Evolutionary conservation across 2,888 invertebrate genomes (phyloP), one percentile per base, ranked within the genome.

Genomic region (Hyposoter didymator): DNA sequence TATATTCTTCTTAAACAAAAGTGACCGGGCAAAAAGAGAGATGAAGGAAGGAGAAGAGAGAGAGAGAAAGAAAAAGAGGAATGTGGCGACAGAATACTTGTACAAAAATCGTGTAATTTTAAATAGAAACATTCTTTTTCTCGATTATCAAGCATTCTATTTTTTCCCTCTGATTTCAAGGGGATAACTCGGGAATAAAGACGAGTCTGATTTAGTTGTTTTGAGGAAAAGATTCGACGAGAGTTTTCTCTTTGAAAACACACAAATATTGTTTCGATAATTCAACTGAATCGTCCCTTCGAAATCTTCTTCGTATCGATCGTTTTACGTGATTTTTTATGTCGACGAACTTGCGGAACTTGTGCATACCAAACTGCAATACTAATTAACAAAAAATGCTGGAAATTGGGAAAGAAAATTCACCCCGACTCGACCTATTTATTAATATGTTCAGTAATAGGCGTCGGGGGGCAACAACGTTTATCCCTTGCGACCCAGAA

Each of bases 1-100:
- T 90, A 91, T 89, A 92, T 92, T 92, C 91, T 92, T 92, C 90
- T 92, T 91, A 89, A 89, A 87, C 39, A 78, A 89, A 91, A 88
- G 91, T 92, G 90, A 92, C 92, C 88, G 91, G 90, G 90, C 90
- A 87, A 74, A 49, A 22, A 76, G 55, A 69, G 14, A 49, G 5
- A 6, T 35, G 3, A 17, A 67, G 49, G 78, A 22, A 39, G 70
- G 55, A 70, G 73, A 17, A 72, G 59, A 47, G 19, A 75, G 52
- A 75, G 52, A 75, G 62, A 59, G 66, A 67, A 12, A 43, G 5
- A 14, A 17, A 62, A 49, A 80, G 35, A 43, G 55, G 72, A 76
- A 74, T 66, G 39, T 64, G 28, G 28, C 52, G 55, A 28, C 45
- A 52, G 64, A 49, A 47, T 35, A 70, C 39, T 55, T 62, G 84